Conservation (phyloP, 2,797 vertebrate genomes). For the Amniataba percoides region DNA sequence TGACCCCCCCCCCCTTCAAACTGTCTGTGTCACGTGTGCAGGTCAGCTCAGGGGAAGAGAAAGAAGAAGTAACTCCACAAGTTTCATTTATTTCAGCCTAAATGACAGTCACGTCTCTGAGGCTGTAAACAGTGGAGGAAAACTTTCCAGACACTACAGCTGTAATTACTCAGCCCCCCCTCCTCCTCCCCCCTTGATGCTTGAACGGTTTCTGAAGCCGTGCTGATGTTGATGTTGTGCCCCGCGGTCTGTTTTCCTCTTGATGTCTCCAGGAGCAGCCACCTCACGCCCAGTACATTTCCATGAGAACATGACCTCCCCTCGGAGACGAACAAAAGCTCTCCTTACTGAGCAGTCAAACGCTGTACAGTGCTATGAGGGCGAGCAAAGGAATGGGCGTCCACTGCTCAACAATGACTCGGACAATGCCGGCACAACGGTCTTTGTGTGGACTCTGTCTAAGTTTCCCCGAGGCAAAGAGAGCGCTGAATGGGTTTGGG, state of each 20-base stretch:
- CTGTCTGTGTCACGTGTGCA: background rate
- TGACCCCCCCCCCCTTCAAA: background rate
- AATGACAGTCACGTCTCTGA: background rate
- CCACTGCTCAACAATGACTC: conserved; percentile 67
- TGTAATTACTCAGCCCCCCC: conserved; percentile 40
- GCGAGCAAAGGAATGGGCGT: conserved; percentile 66
- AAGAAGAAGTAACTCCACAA: background rate
- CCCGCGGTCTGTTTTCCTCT: conserved; percentile 29
- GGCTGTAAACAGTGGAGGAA: background rate
- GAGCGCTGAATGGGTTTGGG: conserved; percentile 28
- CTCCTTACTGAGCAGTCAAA: conserved; percentile 68
- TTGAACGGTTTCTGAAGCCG: conserved; percentile 17
- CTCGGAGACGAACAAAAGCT: conserved; percentile 73
- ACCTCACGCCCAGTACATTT: conserved; percentile 71
- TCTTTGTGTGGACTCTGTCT: conserved; percentile 62
- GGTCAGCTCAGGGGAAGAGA: background rate
- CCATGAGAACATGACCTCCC: conserved; percentile 78
- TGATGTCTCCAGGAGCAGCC: conserved; percentile 60
- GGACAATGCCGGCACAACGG: conserved; percentile 54
- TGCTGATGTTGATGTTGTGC: conserved; percentile 44
- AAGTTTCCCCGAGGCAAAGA: conserved; percentile 52
- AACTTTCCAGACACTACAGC: conserved; percentile 6
- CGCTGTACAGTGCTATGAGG: conserved; percentile 26
- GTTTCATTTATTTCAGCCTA: background rate
- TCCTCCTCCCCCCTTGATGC: no score